Percentiles rank a stretch among this genome's conserved stretches.
Conservation (phyloP, 2,888 invertebrate genomes). For the Elysia crispata region DNA sequence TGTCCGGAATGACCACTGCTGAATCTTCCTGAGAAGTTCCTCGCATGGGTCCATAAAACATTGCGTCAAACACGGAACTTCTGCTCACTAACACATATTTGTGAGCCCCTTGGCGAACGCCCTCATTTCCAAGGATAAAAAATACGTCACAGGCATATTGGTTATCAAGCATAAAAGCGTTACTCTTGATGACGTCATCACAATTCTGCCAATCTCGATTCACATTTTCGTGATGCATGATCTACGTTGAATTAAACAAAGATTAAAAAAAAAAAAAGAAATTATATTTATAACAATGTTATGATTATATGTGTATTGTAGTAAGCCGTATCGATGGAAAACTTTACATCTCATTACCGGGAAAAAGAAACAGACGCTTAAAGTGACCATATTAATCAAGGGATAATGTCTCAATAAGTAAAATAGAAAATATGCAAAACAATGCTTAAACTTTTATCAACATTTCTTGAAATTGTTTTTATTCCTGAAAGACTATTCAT, state of each 20-base stretch:
- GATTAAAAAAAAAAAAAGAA: too few relatives aligned
- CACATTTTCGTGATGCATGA: background rate
- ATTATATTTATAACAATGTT: slow-evolving; percentile 13
- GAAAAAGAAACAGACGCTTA: too few relatives aligned
- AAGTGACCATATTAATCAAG: too few relatives aligned
- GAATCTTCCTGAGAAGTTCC: background rate
- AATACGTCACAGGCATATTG: slow-evolving; percentile 55
- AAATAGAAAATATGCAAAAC: too few relatives aligned
- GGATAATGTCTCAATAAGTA: too few relatives aligned
- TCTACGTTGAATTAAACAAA: too few relatives aligned
- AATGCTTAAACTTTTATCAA: too few relatives aligned
- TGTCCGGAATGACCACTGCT: slow-evolving; percentile 55
- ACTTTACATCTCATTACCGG: too few relatives aligned
- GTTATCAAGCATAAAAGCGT: slow-evolving; percentile 55
- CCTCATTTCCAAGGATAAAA: slow-evolving; percentile 51
- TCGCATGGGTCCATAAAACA: slow-evolving; percentile 43
- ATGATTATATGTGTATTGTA: background rate
- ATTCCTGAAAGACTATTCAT: too few relatives aligned
- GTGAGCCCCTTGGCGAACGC: slow-evolving; percentile 52
- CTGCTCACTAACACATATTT: slow-evolving; percentile 53
- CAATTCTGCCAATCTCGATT: slow-evolving; percentile 55
- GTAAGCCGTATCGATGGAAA: background rate
- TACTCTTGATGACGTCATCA: slow-evolving; percentile 54
- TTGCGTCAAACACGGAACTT: slow-evolving; percentile 50
- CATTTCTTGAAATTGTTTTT: too few relatives aligned